A percentile compares a stretch with the other conserved stretches of the same genome.
Evolutionary conservation across 2,113 vertebrate genomes (phyloP).

Genomic region (Chlorocebus sabaeus): DNA sequence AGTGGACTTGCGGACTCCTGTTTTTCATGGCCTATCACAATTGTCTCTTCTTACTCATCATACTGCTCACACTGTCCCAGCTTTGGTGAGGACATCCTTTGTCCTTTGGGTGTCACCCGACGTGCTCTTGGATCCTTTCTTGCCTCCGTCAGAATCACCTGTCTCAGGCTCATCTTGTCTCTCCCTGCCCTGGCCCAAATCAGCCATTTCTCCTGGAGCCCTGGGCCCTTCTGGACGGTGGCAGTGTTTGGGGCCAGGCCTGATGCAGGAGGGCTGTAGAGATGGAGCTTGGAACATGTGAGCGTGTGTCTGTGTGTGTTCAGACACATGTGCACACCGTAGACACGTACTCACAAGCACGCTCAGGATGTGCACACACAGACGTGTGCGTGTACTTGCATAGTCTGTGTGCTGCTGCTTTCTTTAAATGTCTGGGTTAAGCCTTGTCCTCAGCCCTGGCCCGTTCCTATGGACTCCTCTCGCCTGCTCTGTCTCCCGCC

Average conservation of each 20-base stretch:
- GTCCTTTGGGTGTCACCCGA: background rate
- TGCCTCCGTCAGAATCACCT: background rate
- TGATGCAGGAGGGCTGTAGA: rapidly evolving
- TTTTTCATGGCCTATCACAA: background rate
- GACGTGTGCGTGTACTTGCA: too few relatives aligned
- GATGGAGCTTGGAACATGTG: background rate
- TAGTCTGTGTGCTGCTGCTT: background rate
- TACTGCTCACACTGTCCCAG: background rate
- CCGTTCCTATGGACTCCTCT: background rate
- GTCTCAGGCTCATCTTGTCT: background rate
- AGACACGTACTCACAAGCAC: background rate
- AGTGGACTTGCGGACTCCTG: background rate
- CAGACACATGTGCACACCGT: background rate
- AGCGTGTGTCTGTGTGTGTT: background rate
- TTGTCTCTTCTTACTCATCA: background rate
- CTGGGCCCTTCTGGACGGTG: background rate
- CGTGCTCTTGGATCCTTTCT: background rate
- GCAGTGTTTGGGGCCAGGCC: background rate
- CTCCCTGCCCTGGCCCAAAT: background rate
- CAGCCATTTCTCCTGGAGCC: background rate
- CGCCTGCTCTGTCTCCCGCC: background rate
- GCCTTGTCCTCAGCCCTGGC: too few relatives aligned
- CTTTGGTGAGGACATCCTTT: background rate
- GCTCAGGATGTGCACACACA: background rate
- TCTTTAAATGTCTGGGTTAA: background rate